A percentile compares a stretch with the other conserved stretches of the same genome.
Evolutionary conservation across 2,797 vertebrate genomes (phyloP).

Genomic region (Furcifer pardalis): DNA sequence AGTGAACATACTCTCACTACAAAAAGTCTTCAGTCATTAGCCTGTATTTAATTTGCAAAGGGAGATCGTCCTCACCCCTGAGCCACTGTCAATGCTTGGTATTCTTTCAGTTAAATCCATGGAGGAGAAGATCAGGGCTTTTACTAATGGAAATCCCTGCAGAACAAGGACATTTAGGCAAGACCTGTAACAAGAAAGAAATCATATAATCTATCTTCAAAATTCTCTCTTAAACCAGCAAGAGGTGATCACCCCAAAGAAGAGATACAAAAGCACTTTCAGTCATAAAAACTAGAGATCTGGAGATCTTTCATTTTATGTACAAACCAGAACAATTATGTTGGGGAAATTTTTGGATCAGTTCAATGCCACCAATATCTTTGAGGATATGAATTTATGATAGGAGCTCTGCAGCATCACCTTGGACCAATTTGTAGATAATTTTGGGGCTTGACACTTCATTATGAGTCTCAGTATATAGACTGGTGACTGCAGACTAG

Average conservation of each 20-base stretch:
- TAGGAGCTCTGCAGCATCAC: not conserved
- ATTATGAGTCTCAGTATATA: not conserved
- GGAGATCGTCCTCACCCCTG: slow-evolving; percentile 73
- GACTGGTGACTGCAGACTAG: too few relatives aligned
- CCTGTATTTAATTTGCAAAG: slow-evolving; percentile 74
- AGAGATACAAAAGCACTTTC: slow-evolving; percentile 33
- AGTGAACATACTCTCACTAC: slow-evolving; percentile 17
- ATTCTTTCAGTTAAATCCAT: slow-evolving; percentile 77
- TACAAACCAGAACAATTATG: slow-evolving; percentile 3
- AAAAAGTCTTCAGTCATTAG: slow-evolving; percentile 69
- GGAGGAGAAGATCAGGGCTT: slow-evolving; percentile 71
- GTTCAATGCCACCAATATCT: slow-evolving; percentile 12
- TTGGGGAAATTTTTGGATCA: not conserved
- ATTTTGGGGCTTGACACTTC: not conserved
- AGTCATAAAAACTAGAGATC: slow-evolving; percentile 19
- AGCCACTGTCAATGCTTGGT: slow-evolving; percentile 70
- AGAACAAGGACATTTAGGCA: slow-evolving; percentile 67
- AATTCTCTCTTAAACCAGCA: slow-evolving; percentile 60
- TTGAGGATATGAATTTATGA: not conserved
- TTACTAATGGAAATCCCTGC: slow-evolving; percentile 71
- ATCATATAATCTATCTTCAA: slow-evolving; percentile 62
- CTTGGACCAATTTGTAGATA: not conserved
- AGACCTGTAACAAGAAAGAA: slow-evolving; percentile 56
- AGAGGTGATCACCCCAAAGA: slow-evolving; percentile 31
- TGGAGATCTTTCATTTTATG: not conserved